Evolutionary conservation across 2,797 vertebrate genomes (phyloP).

Genomic region (Otolemur crassicaudatus): DNA sequence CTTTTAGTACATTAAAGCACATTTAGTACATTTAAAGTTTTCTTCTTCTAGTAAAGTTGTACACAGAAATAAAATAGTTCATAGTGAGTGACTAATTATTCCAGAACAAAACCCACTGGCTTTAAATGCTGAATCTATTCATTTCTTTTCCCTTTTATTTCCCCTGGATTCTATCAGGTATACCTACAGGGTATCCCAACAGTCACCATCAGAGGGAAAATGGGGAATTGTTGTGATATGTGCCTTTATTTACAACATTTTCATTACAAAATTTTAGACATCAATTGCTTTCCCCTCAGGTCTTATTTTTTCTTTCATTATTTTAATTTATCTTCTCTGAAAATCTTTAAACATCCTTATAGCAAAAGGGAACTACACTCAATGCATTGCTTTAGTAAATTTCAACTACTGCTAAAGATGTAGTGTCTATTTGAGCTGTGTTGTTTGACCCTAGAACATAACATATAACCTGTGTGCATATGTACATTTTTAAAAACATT

Average conservation of each 20-base stretch:
- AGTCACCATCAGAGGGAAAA: too few relatives aligned
- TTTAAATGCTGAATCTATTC: not conserved
- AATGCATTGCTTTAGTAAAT: not conserved
- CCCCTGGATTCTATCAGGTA: not conserved
- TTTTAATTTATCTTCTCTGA: constrained; percentile 5
- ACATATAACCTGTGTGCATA: too few relatives aligned
- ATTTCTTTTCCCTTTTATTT: not conserved
- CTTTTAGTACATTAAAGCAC: not conserved
- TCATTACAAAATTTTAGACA: not conserved
- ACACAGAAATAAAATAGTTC: not conserved
- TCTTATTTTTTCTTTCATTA: constrained; percentile 19
- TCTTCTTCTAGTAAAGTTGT: not conserved
- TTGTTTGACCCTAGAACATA: not conserved
- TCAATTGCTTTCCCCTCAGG: not conserved
- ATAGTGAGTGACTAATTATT: not conserved
- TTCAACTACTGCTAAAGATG: not conserved
- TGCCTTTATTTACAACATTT: too few relatives aligned
- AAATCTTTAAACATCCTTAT: not conserved
- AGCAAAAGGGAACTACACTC: not conserved
- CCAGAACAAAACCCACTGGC: not conserved
- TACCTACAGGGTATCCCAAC: not conserved
- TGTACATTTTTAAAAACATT: not conserved
- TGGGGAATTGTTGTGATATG: too few relatives aligned
- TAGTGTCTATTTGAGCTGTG: not conserved
- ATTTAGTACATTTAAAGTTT: not conserved